Evolutionary conservation across 1,140 invertebrate genomes (phyloP), one percentile per base, ranked within the genome.

Genomic region (Choristoneura fumiferana): DNA sequence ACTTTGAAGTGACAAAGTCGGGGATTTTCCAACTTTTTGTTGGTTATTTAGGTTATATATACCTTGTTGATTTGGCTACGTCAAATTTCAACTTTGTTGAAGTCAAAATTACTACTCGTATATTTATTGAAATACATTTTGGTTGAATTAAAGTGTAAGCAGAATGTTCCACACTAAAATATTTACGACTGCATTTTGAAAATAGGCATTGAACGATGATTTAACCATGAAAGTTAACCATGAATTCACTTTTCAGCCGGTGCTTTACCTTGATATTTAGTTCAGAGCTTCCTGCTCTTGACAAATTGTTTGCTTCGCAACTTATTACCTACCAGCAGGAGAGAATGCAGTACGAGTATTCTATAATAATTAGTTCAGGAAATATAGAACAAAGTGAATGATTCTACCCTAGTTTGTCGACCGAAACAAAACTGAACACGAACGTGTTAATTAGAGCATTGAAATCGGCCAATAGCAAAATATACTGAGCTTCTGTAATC

Each of bases 231-330:
- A 40, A 49, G 18, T 6, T 14, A 22, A 2, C 40, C 40, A 45
- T 22, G 40, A 45, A 15, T 45, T 13, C 15, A 52, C 59, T 62
- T 58, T 63, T 66, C 40, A 29, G 59, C 6, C 22, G 22, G 60
- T 55, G 71, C 53, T 18, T 86, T 60, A 73, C 85, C 83, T 86
- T 88, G 83, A 86, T 85, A 88, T 88, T 86, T 85, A 83, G 64
- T 71, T 55, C 57, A 58, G 64, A 61, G 43, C 80, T 86, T 88
- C 83, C 83, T 88, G 78, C 71, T 79, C 60, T 56, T 38, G 55
- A 37, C 65, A 77, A 64, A 84, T 77, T 76, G 78, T 78, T 60
- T 69, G 4, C 43, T 18, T 36, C 15, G 35, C 22, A 35, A 15
- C 37, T 8, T 18, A 68, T 53, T 52, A 67, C 54, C 55, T 49